phyloP scores from a whole-genome alignment of 2,797 vertebrate species.

The Iguana delicatissima region DNA sequence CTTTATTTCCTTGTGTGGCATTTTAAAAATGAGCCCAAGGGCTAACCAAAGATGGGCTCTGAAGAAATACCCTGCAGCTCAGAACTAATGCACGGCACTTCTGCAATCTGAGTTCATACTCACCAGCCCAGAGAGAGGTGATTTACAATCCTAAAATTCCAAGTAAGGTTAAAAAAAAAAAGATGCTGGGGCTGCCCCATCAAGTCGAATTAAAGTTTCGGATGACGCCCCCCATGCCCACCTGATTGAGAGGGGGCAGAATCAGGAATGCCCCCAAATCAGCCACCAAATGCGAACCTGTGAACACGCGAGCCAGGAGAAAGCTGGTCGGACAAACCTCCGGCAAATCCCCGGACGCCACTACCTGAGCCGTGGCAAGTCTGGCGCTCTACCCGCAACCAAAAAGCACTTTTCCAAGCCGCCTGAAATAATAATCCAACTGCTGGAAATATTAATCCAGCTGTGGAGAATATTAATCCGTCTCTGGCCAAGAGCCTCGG shows the following conservation, averaged over 20 bases:
- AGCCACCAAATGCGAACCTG: neutral
- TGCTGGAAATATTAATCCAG: conserved; percentile 21
- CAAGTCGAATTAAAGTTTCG: too few relatives aligned
- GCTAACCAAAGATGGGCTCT: too few relatives aligned
- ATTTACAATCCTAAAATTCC: neutral
- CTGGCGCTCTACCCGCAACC: rapidly evolving
- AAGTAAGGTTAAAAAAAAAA: too few relatives aligned
- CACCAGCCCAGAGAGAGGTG: neutral
- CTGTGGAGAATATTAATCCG: conserved; percentile 24
- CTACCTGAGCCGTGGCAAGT: neutral
- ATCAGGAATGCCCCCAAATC: neutral
- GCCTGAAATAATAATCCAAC: conserved; percentile 10
- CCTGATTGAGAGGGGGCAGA: too few relatives aligned
- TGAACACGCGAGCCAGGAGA: neutral
- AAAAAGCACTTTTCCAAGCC: neutral
- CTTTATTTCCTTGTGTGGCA: too few relatives aligned
- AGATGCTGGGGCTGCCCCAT: neutral
- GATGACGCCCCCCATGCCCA: too few relatives aligned
- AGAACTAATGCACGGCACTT: too few relatives aligned
- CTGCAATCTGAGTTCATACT: neutral
- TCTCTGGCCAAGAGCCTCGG: neutral
- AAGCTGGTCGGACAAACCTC: neutral
- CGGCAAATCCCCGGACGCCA: neutral
- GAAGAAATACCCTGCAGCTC: too few relatives aligned
- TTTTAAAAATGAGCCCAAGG: too few relatives aligned